Base-by-base conservation (phyloP, 2,888 invertebrate genomes). In the Caenorhabditis imperialis region DNA sequence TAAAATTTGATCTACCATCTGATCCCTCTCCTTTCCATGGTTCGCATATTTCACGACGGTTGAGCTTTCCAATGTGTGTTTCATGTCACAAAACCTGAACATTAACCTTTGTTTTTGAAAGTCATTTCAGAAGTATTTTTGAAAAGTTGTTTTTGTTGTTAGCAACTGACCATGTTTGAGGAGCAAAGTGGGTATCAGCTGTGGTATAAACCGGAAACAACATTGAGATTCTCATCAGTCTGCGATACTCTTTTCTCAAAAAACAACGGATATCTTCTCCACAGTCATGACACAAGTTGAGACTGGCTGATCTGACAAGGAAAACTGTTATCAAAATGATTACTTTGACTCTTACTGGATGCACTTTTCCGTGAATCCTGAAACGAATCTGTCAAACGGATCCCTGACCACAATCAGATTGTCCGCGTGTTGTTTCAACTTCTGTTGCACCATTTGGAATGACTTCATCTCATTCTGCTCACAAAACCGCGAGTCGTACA, bases 121-220 rank as follows among this genome's bases (percentile, higher is more conserved):
- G n/a, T n/a, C n/a, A n/a, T n/a, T n/a, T n/a, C n/a, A n/a, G n/a
- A n/a, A n/a, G n/a, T n/a, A n/a, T n/a, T n/a, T n/a, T n/a, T n/a
- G n/a, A n/a, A n/a, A n/a, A n/a, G n/a, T n/a, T n/a, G n/a, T n/a
- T n/a, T n/a, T n/a, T n/a, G n/a, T n/a, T n/a, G n/a, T n/a, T n/a
- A n/a, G n/a, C n/a, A 20, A 47, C 30, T 38, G 4, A 63, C 62
- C 62, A 63, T 5, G 62, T 53, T 30, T 63, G 62, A 20, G 62
- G 62, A 18, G 62, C 62, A 18, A 63, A 63, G 30, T 63, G 62
- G n/a, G 62, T 54, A 16, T 63, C 62, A 12, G 62, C 62, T 1
- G 38, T 18, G 3, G 62, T 54, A 45, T 63, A 63, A 22, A 63
- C 62, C 6, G 62, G 62, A 18, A 63, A 63, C n/a, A 63, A 54